A percentile compares a stretch with the other conserved stretches of the same genome.
These are phyloP conservation scores for Chaenogobius annularis DNA, from an alignment of 2,113 vertebrate species.

Conservation along the genomic window DNA sequence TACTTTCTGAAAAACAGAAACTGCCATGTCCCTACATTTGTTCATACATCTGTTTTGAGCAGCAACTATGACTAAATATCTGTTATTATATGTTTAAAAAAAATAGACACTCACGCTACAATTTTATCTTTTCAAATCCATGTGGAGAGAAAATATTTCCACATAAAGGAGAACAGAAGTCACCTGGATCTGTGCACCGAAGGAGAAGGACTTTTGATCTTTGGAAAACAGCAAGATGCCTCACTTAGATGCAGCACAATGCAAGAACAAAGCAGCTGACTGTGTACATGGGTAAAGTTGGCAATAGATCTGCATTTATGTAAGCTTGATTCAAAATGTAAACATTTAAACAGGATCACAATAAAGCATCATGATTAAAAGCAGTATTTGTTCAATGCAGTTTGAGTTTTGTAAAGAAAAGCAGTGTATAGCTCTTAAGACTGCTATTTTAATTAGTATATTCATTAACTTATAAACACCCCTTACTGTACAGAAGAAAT, in stretches of 20 bases:
- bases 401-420: no score
- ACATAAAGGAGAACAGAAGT: slow-evolving; percentile 22
- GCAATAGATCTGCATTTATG: neutral
- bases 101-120: neutral
- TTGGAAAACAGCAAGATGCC: neutral
- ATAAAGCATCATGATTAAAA: neutral
- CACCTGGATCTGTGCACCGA: neutral
- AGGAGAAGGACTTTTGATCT: slow-evolving; percentile 15
- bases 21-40: slow-evolving; percentile 6
- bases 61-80: slow-evolving; percentile 8
- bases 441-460: no score
- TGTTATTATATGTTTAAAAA: slow-evolving; percentile 2
- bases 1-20: slow-evolving; percentile 5
- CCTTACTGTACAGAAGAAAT: no score
- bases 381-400: neutral
- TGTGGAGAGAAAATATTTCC: neutral
- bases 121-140: neutral
- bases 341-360: neutral
- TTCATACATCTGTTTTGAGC: neutral
- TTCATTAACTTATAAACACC: no score
- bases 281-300: neutral
- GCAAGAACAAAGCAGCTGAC: neutral
- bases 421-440: no score
- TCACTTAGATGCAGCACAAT: neutral
- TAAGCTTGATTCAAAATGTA: neutral